Evolutionary conservation across 2,113 vertebrate species (phyloP).

Genomic region (Syngnathus typhle): DNA sequence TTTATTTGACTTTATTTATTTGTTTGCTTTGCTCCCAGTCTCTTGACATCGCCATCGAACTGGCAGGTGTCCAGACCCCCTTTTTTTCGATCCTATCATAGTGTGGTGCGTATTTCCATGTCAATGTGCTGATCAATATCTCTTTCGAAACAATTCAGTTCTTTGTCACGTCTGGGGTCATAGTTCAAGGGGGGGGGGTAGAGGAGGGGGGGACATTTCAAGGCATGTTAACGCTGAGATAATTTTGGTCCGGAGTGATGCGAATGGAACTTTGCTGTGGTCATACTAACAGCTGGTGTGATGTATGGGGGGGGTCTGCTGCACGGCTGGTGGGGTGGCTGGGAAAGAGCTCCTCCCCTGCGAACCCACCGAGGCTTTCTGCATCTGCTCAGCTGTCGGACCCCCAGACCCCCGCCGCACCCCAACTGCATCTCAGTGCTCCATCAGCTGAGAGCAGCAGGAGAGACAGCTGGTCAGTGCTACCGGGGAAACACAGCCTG

Average conservation of each 20-base stretch:
- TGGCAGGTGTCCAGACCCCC: neutral
- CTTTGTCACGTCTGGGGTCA: slow-evolving; percentile 11
- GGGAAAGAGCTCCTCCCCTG: slow-evolving; percentile 55
- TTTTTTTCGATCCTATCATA: neutral
- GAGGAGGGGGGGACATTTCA: slow-evolving; percentile 9
- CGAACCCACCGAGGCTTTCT: slow-evolving; percentile 57
- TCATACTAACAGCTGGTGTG: slow-evolving; percentile 62
- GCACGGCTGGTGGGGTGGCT: slow-evolving; percentile 62
- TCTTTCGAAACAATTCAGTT: neutral
- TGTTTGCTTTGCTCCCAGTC: no score
- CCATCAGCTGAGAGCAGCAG: slow-evolving; percentile 66
- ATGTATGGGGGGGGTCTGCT: slow-evolving; percentile 50
- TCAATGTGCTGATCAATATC: neutral
- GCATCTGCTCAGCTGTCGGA: slow-evolving; percentile 65
- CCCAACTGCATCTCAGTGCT: slow-evolving; percentile 21
- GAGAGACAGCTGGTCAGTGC: slow-evolving; percentile 66
- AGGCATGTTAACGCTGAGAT: slow-evolving; percentile 45
- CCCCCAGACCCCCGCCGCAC: slow-evolving; percentile 25
- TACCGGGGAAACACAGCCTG: slow-evolving; percentile 30
- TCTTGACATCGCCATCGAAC: neutral
- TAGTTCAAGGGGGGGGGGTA: slow-evolving; percentile 26
- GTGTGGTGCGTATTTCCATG: neutral
- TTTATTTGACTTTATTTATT: no score
- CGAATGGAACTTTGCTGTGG: slow-evolving; percentile 26
- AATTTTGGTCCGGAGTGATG: slow-evolving; percentile 15